These are phyloP conservation scores for Gallinago nigripennis DNA, from an alignment of 2,797 vertebrate genomes.

Conservation along the genomic window DNA sequence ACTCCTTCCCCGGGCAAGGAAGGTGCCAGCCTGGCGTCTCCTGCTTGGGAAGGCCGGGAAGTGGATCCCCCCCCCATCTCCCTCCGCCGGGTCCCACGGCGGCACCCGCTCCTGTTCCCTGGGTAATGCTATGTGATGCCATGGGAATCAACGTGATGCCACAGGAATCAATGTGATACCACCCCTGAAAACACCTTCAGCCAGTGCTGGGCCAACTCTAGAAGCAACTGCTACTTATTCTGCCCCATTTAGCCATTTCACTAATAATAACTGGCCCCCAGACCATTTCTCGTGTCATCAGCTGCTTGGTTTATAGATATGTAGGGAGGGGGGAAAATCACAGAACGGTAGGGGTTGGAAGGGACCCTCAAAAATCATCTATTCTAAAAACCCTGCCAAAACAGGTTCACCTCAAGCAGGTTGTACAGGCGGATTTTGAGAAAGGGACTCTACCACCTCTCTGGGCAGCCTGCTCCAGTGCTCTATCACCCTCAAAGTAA, in stretches of 20 bases:
- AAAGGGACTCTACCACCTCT: background rate
- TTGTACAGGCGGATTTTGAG: background rate
- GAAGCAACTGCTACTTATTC: background rate
- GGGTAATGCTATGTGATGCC: no score
- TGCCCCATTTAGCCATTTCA: background rate
- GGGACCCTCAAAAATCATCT: background rate
- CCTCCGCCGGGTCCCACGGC: background rate
- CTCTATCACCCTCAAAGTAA: background rate
- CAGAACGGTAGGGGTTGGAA: background rate
- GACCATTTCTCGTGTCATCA: background rate
- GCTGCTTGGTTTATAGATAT: background rate
- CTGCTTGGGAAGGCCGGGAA: background rate
- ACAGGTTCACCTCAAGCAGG: background rate
- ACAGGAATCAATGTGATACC: accelerated
- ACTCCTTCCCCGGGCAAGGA: background rate
- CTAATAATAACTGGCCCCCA: background rate
- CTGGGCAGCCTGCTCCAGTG: background rate
- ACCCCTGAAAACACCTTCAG: background rate
- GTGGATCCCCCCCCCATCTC: no score
- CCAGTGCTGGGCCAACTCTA: background rate
- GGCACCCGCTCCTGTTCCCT: no score
- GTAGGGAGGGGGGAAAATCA: background rate
- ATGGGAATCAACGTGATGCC: background rate
- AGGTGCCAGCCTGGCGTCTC: background rate
- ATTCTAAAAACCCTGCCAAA: background rate